Percentiles rank a stretch among this genome's conserved stretches.
Conservation (phyloP, 2,888 invertebrate species). For the Andrena praecox region DNA sequence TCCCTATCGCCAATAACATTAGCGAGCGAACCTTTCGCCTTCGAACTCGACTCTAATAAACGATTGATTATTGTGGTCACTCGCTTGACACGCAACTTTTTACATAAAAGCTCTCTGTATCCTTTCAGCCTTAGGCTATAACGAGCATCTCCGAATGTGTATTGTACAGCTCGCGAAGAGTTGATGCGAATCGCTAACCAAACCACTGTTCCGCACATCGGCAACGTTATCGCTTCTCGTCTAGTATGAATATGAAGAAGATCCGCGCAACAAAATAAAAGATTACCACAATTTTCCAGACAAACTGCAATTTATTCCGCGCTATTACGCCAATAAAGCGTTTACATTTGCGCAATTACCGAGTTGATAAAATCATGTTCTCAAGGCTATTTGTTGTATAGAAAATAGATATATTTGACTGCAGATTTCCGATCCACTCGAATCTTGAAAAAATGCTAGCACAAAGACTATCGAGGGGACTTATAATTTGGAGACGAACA, state of each 20-base stretch:
- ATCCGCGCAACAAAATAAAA: neutral
- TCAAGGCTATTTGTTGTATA: neutral
- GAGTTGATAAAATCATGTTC: slow-evolving; percentile 18
- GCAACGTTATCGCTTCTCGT: neutral
- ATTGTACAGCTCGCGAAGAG: neutral
- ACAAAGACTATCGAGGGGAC: too few relatives aligned
- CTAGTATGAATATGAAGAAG: neutral
- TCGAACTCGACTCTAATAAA: slow-evolving; percentile 25
- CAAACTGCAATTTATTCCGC: neutral
- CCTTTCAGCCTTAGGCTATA: neutral
- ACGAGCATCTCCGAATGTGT: neutral
- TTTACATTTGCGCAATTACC: neutral
- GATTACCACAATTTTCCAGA: neutral
- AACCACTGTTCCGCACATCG: too few relatives aligned
- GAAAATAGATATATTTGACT: slow-evolving; percentile 14
- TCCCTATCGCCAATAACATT: neutral
- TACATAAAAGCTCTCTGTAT: neutral
- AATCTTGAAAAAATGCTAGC: too few relatives aligned
- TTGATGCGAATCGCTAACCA: neutral
- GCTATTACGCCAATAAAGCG: neutral
- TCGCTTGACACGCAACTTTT: neutral
- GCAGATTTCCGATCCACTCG: neutral
- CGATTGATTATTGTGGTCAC: neutral
- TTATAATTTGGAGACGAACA: too few relatives aligned
- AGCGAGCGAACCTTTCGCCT: neutral